A percentile compares a stretch with the other conserved stretches of the same genome.
Conservation (phyloP, 2,113 vertebrate genomes). For the Pterocles gutturalis region DNA sequence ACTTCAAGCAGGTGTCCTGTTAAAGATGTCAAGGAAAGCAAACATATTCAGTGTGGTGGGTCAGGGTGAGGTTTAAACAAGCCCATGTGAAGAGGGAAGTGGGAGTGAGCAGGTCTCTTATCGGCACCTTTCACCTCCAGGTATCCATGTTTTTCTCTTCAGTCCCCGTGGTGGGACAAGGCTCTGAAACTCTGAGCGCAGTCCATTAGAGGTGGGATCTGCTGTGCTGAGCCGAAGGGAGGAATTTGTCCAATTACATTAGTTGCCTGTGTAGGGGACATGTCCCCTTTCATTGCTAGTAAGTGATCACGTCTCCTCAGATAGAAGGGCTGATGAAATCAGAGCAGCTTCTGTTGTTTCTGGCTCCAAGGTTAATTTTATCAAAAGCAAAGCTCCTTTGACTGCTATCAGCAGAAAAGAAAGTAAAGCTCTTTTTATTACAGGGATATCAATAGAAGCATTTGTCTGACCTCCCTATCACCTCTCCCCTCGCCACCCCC, state of each 20-base stretch:
- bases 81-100: neutral
- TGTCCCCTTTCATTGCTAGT: slow-evolving; percentile 27
- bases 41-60: neutral
- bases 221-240: neutral
- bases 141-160: neutral
- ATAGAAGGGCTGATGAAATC: slow-evolving; percentile 62
- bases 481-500: neutral
- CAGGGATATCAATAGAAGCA: slow-evolving; percentile 49
- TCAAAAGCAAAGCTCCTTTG: slow-evolving; percentile 65
- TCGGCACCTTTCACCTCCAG: neutral
- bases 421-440: slow-evolving; percentile 70
- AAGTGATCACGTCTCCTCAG: slow-evolving; percentile 53
- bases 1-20: neutral
- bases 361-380: slow-evolving; percentile 69
- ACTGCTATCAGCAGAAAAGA: slow-evolving; percentile 58
- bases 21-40: neutral
- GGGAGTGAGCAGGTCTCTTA: neutral
- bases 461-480: slow-evolving; percentile 58
- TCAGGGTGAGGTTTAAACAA: neutral
- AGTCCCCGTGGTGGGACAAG: neutral
- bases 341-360: slow-evolving; percentile 59
- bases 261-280: neutral
- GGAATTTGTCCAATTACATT: neutral
- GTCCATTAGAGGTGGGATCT: neutral
- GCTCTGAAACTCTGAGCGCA: neutral